Base-by-base conservation (phyloP, 2,113 vertebrate species). In the Globicephala melas region DNA sequence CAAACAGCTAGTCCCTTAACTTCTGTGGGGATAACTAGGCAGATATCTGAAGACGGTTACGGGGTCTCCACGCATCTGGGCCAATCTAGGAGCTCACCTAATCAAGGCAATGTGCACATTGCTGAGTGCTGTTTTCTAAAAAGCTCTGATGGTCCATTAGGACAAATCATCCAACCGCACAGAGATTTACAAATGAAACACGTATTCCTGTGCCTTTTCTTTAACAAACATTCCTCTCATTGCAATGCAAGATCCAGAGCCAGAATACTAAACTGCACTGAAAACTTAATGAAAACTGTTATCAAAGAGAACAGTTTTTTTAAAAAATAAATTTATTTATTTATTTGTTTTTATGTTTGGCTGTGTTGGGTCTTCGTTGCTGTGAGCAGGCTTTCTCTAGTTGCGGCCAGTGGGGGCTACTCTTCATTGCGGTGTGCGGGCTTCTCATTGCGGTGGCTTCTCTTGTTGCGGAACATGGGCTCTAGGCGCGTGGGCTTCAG, bases 1-100 rank as follows among this genome's bases (percentile, higher is more conserved):
- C 81, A 98, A 97, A 92, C 81, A 97, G 36, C 71, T 53, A 97
- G 92, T 97, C 80, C 85, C 89, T 98, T 96, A 82, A 97, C 91
- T 97, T 97, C 96, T 74, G 95, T 1, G 89, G 62, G 95, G 84
- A 96, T 98, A 96, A 96, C 53, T 63, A 94, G 70, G 93, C 94
- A 97, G 94, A 97, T 87, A 97, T 96, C 97, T 97, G 97, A 97
- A 96, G 95, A 95, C 94, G 93, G 95, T 97, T 97, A 90, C 91
- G 81, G 89, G 95, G 96, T 97, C 96, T 63, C 86, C 79, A 28
- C 63, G 95, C 47, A 0, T 96, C 31, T 81, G 81, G 96, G 97
- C 85, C 36, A 0, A 33, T 50, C 95, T 70, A 58, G 92, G 96
- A 93, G 71, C 95, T 96, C 93, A 20, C 60, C 86, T 94, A 94